phyloP scores from a whole-genome alignment of 2,113 vertebrate genomes.

The Uria aalge region DNA sequence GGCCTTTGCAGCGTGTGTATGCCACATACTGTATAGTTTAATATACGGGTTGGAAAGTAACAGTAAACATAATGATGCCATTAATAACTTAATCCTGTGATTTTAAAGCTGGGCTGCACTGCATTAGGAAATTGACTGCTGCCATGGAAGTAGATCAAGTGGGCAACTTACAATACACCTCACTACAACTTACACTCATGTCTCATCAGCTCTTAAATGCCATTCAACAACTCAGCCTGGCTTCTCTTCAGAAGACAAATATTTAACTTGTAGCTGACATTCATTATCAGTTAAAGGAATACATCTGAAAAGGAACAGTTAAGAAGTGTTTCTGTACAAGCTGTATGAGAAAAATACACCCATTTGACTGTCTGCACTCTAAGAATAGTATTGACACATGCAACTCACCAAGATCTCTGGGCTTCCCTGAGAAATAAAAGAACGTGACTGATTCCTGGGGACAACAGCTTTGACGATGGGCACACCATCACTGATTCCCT shows the following conservation, averaged over 20 bases:
- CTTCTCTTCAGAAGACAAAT: background rate
- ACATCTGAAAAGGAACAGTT: background rate
- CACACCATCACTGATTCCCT: slow-evolving; percentile 94
- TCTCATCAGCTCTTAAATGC: background rate
- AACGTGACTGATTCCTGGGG: slow-evolving; percentile 93
- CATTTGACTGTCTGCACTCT: background rate
- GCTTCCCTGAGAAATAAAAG: slow-evolving; percentile 97
- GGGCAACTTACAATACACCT: background rate
- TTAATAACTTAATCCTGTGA: background rate
- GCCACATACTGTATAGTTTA: background rate
- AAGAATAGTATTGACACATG: background rate
- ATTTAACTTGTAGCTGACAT: background rate
- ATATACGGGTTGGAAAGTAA: background rate
- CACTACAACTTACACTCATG: background rate
- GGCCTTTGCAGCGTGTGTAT: background rate
- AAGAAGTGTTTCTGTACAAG: background rate
- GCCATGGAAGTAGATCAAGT: background rate
- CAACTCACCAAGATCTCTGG: slow-evolving; percentile 92
- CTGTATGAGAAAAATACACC: background rate
- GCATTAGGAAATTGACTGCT: background rate
- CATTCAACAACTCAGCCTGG: background rate
- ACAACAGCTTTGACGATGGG: slow-evolving; percentile 91
- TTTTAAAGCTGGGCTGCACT: background rate
- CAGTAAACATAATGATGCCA: background rate
- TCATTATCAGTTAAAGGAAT: background rate